phyloP scores from a whole-genome alignment of 2,888 invertebrate species.

The Limnephilus auricula region DNA sequence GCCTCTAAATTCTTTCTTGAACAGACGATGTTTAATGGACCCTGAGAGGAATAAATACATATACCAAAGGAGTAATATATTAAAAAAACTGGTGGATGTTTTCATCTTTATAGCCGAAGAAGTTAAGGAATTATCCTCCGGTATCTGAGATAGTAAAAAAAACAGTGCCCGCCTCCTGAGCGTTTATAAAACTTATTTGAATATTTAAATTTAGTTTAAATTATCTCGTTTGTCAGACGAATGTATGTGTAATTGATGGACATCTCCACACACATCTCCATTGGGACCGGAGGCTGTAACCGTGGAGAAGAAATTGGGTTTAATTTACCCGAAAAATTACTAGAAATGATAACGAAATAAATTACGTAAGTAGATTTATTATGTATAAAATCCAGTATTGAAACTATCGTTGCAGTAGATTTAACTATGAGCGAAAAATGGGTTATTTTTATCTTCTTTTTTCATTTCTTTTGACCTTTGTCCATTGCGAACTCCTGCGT shows the following conservation, averaged over 20 bases:
- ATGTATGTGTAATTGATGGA: conserved; percentile 57
- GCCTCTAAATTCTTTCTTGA: no score
- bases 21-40: background rate
- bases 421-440: no score
- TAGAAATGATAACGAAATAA: background rate
- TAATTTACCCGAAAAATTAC: background rate
- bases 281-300: conserved; percentile 25
- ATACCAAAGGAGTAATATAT: background rate
- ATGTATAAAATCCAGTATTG: no score
- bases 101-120: background rate
- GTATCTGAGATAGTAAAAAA: background rate
- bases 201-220: conserved; percentile 61
- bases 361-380: background rate
- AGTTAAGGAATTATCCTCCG: background rate
- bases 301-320: background rate
- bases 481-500: no score
- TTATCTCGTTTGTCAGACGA: conserved; percentile 63
- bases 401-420: no score
- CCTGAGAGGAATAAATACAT: background rate
- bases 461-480: no score
- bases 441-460: no score
- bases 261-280: conserved; percentile 49
- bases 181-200: conserved; percentile 38
- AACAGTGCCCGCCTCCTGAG: background rate
- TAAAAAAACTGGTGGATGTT: background rate